Evolutionary conservation across 2,113 vertebrate species (phyloP), one percentile per base, ranked within the genome.

Genomic region (Nothocercus julius): DNA sequence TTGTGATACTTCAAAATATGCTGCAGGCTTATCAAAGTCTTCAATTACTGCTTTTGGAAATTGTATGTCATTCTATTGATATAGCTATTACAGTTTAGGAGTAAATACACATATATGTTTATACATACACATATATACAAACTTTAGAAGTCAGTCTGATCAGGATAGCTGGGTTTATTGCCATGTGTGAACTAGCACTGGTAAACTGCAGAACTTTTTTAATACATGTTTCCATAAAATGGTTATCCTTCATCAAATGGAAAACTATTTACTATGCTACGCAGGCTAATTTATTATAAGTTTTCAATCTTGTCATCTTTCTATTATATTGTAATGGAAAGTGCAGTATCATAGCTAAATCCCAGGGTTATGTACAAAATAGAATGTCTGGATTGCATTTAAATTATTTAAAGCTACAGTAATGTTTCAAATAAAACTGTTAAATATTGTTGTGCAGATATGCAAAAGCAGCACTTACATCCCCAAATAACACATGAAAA

Each of bases 371-470:
- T 38, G 25, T 40, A 7, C 49, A 28, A 56, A 93, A 86, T 11
- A 89, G 51, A 25, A 68, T 45, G 28, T 4, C 70, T 93, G 73
- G 20, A 32, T 49, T 89, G 67, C n/a, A 40, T 94, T 96, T 87
- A 84, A 95, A 92, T 91, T 51, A 89, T 94, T 95, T 85, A 59
- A 91, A 94, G 27, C 34, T 66, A 42, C 92, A 85, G 40, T 72
- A 58, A n/a, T 38, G 7, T 85, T 92, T 90, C 47, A 34, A 82
- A 68, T 74, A 21, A 75, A 75, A 87, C 56, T 53, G 38, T 69
- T 87, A 87, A 79, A 73, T 76, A 73, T 85, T 93, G 51, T 62
- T 73, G 25, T 75, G 34, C 59, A 68, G 79, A 34, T 85, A 77
- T 18, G 85, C 12, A 63, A 70, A 83, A 82, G 47, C 90, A 91